Evolutionary conservation across 2,113 vertebrate species (phyloP).

Genomic region (Equus quagga): DNA sequence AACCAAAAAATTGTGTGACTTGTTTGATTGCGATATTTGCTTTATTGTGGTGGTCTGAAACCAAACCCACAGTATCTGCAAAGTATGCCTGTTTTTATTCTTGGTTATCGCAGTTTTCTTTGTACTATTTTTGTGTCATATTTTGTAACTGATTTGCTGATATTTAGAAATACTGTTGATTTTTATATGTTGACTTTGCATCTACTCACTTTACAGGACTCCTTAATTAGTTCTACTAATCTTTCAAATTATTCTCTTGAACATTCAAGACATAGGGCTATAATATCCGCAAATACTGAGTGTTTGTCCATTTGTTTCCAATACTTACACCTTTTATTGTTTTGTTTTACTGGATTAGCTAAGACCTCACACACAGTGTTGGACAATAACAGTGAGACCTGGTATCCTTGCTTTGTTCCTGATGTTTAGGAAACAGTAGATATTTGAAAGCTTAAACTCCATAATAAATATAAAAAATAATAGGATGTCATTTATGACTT

Average conservation of each 20-base stretch:
- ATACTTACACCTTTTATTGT: neutral
- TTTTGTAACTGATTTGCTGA: neutral
- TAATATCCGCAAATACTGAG: neutral
- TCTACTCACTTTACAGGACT: neutral
- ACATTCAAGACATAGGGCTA: neutral
- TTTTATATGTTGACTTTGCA: conserved; percentile 14
- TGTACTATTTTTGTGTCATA: neutral
- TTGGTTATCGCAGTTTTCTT: neutral
- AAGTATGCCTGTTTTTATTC: neutral
- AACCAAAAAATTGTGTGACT: too few relatives aligned
- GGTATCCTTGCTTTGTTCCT: neutral
- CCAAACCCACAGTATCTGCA: too few relatives aligned
- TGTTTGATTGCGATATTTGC: too few relatives aligned
- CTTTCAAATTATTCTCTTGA: conserved; percentile 42
- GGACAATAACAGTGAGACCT: neutral
- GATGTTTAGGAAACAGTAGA: neutral
- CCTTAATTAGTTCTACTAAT: neutral
- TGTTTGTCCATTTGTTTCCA: neutral
- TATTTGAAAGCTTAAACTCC: neutral
- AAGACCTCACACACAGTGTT: neutral
- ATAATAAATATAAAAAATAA: neutral
- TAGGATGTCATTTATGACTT: neutral
- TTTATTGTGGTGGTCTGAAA: too few relatives aligned
- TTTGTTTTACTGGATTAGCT: neutral
- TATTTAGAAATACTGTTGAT: neutral